A percentile compares a stretch with the other conserved stretches of the same genome.
phyloP scores from a whole-genome alignment of 2,888 invertebrate species.

The Caenorhabditis virilis region DNA sequence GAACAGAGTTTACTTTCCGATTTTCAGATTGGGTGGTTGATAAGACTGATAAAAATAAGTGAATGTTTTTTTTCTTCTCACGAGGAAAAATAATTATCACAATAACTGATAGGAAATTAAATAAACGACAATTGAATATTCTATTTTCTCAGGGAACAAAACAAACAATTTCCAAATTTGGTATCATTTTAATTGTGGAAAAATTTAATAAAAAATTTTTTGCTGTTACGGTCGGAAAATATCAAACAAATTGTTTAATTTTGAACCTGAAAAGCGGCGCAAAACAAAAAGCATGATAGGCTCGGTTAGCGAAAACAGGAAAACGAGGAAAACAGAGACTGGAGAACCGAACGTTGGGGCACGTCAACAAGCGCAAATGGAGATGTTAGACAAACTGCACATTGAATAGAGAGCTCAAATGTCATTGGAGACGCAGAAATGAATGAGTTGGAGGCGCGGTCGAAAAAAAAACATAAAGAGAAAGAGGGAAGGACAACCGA shows the following conservation, averaged over 20 bases:
- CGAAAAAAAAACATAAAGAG: background rate
- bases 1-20: too few relatives aligned
- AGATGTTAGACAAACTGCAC: constrained; percentile 1
- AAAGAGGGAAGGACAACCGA: constrained; percentile 4
- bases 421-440: background rate
- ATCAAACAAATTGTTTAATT: background rate
- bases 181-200: too few relatives aligned
- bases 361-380: background rate
- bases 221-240: background rate
- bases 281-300: background rate
- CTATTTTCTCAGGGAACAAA: too few relatives aligned
- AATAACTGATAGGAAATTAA: too few relatives aligned
- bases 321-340: too few relatives aligned
- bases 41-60: too few relatives aligned
- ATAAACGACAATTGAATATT: too few relatives aligned
- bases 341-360: background rate
- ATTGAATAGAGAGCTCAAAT: background rate
- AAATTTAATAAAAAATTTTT: background rate
- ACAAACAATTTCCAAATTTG: too few relatives aligned
- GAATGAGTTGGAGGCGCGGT: constrained; percentile 4
- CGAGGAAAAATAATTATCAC: too few relatives aligned
- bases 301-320: background rate
- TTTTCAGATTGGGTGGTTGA: too few relatives aligned
- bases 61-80: too few relatives aligned
- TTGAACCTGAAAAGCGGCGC: background rate